Base-by-base conservation (phyloP, 23 tunicate species). In the Styela clava region DNA sequence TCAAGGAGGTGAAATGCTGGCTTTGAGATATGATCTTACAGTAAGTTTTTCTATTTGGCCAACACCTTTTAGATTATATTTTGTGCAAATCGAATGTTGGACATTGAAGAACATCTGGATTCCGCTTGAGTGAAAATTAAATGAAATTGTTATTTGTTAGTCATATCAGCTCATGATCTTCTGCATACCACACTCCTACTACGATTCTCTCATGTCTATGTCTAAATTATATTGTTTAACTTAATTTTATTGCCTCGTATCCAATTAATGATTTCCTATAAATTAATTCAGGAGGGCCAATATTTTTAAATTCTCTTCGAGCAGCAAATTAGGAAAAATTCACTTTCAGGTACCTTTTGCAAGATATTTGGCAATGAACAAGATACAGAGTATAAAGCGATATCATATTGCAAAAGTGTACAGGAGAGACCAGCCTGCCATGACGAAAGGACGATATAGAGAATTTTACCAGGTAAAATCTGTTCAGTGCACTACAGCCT, bases 261-360 rank as follows among this genome's bases (percentile, higher is more conserved):
- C n/a, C n/a, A n/a, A n/a, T n/a, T n/a, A n/a, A n/a, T n/a, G n/a
- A n/a, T n/a, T n/a, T n/a, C n/a, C n/a, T n/a, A n/a, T n/a, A n/a
- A n/a, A n/a, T n/a, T n/a, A n/a, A n/a, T n/a, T n/a, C n/a, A n/a
- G n/a, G n/a, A n/a, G n/a, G n/a, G n/a, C n/a, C n/a, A n/a, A n/a
- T n/a, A n/a, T n/a, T n/a, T n/a, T n/a, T n/a, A n/a, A n/a, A n/a
- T n/a, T n/a, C n/a, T n/a, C n/a, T n/a, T n/a, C n/a, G n/a, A n/a
- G n/a, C n/a, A n/a, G n/a, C n/a, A n/a, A n/a, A n/a, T n/a, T n/a
- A n/a, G n/a, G n/a, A n/a, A n/a, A n/a, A n/a, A n/a, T n/a, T n/a
- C n/a, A n/a, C n/a, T n/a, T n/a, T n/a, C n/a, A n/a, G n/a, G n/a
- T 95, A 16, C 99, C 99, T 22, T 95, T 95, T 83, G 99, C 99